These are phyloP conservation scores for Menidia beryllina DNA, from an alignment of 2,113 vertebrate species.

Conservation along the genomic window DNA sequence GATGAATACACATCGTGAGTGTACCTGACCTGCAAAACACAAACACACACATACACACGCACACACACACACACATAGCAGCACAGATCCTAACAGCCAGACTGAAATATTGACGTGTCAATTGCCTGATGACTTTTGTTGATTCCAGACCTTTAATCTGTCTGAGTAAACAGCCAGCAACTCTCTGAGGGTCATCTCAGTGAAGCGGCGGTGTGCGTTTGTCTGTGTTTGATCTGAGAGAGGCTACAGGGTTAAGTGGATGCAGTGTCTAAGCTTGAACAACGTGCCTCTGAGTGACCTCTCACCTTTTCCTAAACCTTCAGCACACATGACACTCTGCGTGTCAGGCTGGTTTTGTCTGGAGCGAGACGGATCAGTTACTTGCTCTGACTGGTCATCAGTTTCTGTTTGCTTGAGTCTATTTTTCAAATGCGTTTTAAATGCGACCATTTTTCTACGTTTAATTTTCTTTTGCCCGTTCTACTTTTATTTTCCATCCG, in stretches of 20 bases:
- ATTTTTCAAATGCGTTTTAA: slow-evolving; percentile 11
- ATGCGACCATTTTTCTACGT: background rate
- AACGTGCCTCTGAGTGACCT: slow-evolving; percentile 41
- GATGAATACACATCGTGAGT: slow-evolving; percentile 1
- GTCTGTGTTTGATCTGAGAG: slow-evolving; percentile 4
- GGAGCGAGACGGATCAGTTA: slow-evolving; percentile 32
- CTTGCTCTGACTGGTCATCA: slow-evolving; percentile 21
- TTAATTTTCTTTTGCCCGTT: background rate
- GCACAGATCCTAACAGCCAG: background rate
- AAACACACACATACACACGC: background rate
- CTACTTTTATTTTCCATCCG: background rate
- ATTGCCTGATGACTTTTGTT: slow-evolving; percentile 18
- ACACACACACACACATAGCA: background rate
- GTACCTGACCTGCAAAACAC: slow-evolving; percentile 16
- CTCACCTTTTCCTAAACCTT: slow-evolving; percentile 29
- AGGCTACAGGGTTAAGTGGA: slow-evolving; percentile 42
- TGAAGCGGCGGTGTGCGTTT: slow-evolving; percentile 12
- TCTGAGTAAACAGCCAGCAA: slow-evolving; percentile 33
- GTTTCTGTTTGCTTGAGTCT: slow-evolving; percentile 17
- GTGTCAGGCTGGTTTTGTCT: slow-evolving; percentile 29
- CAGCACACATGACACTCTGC: slow-evolving; percentile 6
- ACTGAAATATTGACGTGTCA: background rate
- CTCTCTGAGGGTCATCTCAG: slow-evolving; percentile 36
- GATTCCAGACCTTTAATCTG: slow-evolving; percentile 44
- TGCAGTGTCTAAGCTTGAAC: slow-evolving; percentile 20